Percentiles rank a stretch among this genome's conserved stretches.
phyloP scores from a whole-genome alignment of 2,797 vertebrate genomes.

The Telmatherina bonti region DNA sequence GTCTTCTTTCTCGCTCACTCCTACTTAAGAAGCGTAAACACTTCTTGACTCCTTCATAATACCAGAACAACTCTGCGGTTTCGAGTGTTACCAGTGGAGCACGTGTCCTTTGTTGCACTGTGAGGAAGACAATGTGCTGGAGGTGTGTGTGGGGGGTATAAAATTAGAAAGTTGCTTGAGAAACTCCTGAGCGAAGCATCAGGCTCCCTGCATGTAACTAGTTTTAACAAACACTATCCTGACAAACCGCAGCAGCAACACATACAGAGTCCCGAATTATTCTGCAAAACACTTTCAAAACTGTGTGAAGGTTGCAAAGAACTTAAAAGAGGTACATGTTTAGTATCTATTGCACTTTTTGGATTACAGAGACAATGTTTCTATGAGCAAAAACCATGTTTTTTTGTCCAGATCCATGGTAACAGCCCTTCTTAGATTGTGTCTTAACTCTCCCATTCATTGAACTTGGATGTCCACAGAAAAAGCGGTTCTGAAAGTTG shows the following conservation, averaged over 20 bases:
- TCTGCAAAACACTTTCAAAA: no score
- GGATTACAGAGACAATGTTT: no score
- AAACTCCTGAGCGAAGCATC: not conserved
- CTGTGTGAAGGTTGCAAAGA: not conserved
- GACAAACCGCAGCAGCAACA: slow-evolving; percentile 1
- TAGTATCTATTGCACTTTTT: no score
- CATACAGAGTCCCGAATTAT: no score
- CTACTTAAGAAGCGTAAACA: slow-evolving; percentile 45
- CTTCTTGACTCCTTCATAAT: slow-evolving; percentile 22
- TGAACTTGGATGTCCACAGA: no score
- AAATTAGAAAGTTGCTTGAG: slow-evolving; percentile 33
- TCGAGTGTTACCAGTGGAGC: slow-evolving; percentile 29
- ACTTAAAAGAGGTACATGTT: no score
- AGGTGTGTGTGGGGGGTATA: not conserved
- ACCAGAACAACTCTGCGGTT: slow-evolving; percentile 38
- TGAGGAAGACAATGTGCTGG: slow-evolving; percentile 35
- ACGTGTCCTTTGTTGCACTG: slow-evolving; percentile 15
- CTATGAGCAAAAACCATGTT: no score
- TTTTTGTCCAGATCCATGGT: no score
- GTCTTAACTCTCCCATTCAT: no score
- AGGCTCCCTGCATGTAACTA: not conserved
- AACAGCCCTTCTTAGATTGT: no score
- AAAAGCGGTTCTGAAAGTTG: no score
- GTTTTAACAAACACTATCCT: not conserved
- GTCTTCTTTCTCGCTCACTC: slow-evolving; percentile 31